Conservation (phyloP, 1,140 invertebrate genomes). For the Hyposmocoma kahamanoa region DNA sequence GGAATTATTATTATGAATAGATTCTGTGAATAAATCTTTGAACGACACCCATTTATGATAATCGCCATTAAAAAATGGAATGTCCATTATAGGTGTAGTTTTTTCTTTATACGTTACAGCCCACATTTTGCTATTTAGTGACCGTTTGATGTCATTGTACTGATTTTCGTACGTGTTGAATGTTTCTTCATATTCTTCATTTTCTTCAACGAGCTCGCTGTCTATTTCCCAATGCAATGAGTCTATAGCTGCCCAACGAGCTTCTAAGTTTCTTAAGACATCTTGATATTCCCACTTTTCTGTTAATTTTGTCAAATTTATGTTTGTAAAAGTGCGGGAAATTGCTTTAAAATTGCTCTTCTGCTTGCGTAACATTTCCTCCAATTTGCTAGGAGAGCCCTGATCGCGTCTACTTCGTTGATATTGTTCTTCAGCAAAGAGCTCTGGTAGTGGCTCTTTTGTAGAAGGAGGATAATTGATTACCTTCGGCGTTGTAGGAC, state of each 20-base stretch:
- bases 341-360: neutral
- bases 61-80: neutral
- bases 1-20: neutral
- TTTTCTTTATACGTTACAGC: neutral
- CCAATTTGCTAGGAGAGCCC: neutral
- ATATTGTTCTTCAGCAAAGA: too few species aligned
- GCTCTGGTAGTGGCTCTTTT: too few species aligned
- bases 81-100: neutral
- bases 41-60: neutral
- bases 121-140: neutral
- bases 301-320: neutral
- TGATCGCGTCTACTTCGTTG: too few species aligned
- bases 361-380: neutral
- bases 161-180: neutral
- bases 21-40: neutral
- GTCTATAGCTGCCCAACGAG: neutral
- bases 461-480: too few species aligned
- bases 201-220: neutral
- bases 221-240: neutral
- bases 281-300: conserved; percentile 4
- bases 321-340: neutral
- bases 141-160: neutral
- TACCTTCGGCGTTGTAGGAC: too few species aligned
- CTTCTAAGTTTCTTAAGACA: neutral
- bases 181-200: neutral